phyloP scores from a whole-genome alignment of 2,888 invertebrate species.

The Synanthedon myopaeformis region DNA sequence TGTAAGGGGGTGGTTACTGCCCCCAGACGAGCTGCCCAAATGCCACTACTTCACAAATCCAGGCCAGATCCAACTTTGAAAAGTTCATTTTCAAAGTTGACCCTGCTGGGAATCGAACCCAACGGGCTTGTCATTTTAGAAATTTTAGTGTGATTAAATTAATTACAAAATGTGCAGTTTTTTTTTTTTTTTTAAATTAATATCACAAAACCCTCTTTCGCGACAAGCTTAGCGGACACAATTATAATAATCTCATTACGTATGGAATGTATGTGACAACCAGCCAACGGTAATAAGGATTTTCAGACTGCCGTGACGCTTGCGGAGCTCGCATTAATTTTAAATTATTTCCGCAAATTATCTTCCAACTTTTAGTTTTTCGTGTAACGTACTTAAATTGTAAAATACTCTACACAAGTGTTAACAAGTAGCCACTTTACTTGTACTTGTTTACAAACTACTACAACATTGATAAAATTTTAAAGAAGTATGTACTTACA shows the following conservation, averaged over 20 bases:
- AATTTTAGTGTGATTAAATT: slow-evolving; percentile 15
- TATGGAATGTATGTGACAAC: slow-evolving; percentile 11
- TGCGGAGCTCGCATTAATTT: slow-evolving; percentile 20
- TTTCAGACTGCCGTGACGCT: slow-evolving; percentile 26
- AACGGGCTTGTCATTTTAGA: background rate
- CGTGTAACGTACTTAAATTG: background rate
- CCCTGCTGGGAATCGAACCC: too few relatives aligned
- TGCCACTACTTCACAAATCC: too few relatives aligned
- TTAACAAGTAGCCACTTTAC: too few relatives aligned
- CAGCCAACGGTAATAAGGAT: slow-evolving; percentile 21
- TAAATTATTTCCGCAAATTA: slow-evolving; percentile 26
- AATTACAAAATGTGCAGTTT: slow-evolving; percentile 11
- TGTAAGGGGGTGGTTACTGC: too few relatives aligned
- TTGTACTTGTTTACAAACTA: too few relatives aligned
- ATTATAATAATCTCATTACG: slow-evolving; percentile 35
- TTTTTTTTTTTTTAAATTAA: background rate
- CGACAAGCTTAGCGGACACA: slow-evolving; percentile 32
- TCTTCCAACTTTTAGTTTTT: slow-evolving; percentile 6
- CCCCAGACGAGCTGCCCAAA: too few relatives aligned
- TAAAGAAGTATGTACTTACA: too few relatives aligned
- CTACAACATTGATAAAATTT: too few relatives aligned
- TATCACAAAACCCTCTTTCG: background rate
- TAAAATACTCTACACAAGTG: too few relatives aligned
- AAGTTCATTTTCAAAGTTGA: too few relatives aligned
- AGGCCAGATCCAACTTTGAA: too few relatives aligned